Evolutionary conservation across 2,797 vertebrate species (phyloP).

Genomic region (Alosa sapidissima): DNA sequence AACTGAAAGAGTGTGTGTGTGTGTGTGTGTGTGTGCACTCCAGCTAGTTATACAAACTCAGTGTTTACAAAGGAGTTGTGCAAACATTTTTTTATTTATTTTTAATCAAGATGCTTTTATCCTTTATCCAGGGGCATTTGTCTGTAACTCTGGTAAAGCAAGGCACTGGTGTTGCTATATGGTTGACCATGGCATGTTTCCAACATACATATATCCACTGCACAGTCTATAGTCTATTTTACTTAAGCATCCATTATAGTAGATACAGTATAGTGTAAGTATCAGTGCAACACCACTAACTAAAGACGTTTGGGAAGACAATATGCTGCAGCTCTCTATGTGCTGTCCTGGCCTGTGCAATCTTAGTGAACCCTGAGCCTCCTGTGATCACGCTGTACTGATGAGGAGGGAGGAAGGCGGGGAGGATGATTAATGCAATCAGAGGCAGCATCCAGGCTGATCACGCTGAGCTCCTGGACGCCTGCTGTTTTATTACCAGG

Average conservation of each 20-base stretch:
- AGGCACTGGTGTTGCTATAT: background rate
- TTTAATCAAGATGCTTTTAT: too few relatives aligned
- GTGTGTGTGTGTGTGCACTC: too few relatives aligned
- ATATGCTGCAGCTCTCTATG: background rate
- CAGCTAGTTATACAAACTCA: too few relatives aligned
- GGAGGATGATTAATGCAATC: conserved; percentile 7
- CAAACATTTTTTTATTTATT: too few relatives aligned
- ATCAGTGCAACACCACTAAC: background rate
- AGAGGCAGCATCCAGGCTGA: background rate
- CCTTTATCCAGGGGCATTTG: too few relatives aligned
- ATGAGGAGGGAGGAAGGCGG: background rate
- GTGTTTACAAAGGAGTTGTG: too few relatives aligned
- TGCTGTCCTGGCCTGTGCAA: background rate
- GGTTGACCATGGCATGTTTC: background rate
- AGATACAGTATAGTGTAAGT: background rate
- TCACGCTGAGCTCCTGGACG: conserved; percentile 15
- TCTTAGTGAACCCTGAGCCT: background rate
- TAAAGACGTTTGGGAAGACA: background rate
- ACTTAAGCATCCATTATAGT: too few relatives aligned
- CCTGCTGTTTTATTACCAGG: conserved; percentile 1
- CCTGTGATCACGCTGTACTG: background rate
- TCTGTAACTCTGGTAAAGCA: too few relatives aligned
- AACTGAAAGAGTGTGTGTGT: background rate
- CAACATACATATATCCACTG: background rate
- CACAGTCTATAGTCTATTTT: background rate